A percentile compares a stretch with the other conserved stretches of the same genome.
These are phyloP conservation scores for Pseudolycoriella hygida DNA, from an alignment of 2,888 invertebrate genomes.

Conservation along the genomic window DNA sequence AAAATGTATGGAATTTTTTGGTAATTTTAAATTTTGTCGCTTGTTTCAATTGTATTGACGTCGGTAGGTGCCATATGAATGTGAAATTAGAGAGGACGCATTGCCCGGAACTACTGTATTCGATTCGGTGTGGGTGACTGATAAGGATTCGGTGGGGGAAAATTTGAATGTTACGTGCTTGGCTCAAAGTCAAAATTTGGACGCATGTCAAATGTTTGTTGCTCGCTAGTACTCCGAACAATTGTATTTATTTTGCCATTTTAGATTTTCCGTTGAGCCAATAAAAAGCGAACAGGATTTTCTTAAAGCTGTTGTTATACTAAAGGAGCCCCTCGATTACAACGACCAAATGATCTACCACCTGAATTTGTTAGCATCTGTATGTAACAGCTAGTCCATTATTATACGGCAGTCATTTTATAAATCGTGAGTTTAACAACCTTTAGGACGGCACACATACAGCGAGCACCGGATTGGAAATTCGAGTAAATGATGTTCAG, in stretches of 20 bases:
- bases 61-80: slow-evolving; percentile 60
- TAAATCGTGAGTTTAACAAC: too few species aligned
- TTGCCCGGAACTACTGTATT: slow-evolving; percentile 53
- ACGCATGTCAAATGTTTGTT: slow-evolving; percentile 24
- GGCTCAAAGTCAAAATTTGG: slow-evolving; percentile 29
- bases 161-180: slow-evolving; percentile 55
- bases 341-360: slow-evolving; percentile 60
- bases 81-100: slow-evolving; percentile 61
- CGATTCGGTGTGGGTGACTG: slow-evolving; percentile 52
- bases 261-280: slow-evolving; percentile 22
- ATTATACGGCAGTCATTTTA: too few species aligned
- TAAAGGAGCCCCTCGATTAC: slow-evolving; percentile 55
- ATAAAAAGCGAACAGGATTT: slow-evolving; percentile 34
- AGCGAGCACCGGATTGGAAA: slow-evolving; percentile 53
- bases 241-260: neutral
- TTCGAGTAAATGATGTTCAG: slow-evolving; percentile 70
- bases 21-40: slow-evolving; percentile 18
- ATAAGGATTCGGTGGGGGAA: slow-evolving; percentile 65
- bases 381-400: slow-evolving; percentile 36
- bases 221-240: neutral
- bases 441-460: slow-evolving; percentile 60
- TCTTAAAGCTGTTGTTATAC: slow-evolving; percentile 53
- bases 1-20: too few species aligned
- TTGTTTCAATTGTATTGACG: slow-evolving; percentile 11
- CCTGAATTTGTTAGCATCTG: slow-evolving; percentile 56